Conservation (phyloP, 2,888 invertebrate species). For the Deilephila porcellus region DNA sequence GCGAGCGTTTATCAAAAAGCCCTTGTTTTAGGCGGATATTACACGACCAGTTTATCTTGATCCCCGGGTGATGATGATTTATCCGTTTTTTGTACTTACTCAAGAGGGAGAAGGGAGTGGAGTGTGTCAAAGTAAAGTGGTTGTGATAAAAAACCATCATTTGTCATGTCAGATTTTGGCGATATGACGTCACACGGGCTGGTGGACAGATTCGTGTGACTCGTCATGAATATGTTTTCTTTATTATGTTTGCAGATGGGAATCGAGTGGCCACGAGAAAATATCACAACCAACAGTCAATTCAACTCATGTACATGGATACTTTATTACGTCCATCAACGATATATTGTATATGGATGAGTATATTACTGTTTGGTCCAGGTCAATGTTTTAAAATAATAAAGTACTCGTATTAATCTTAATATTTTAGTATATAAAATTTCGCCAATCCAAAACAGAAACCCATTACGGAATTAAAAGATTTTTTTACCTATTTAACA, state of each 20-base stretch:
- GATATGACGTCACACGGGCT: constrained; percentile 69
- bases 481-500: too few species aligned
- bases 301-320: too few species aligned
- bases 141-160: constrained; percentile 60
- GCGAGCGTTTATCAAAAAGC: constrained; percentile 63
- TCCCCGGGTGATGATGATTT: constrained; percentile 35
- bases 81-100: constrained; percentile 29
- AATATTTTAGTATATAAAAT: too few species aligned
- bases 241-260: constrained; percentile 22
- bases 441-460: too few species aligned
- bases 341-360: too few species aligned
- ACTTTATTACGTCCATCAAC: too few species aligned
- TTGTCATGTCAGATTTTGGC: constrained; percentile 78
- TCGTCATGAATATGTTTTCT: constrained; percentile 72
- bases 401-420: too few species aligned
- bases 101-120: constrained; percentile 34
- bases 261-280: not conserved
- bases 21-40: constrained; percentile 65
- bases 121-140: constrained; percentile 54
- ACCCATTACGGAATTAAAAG: too few species aligned
- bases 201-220: constrained; percentile 79
- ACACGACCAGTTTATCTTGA: constrained; percentile 50
- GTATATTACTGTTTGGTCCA: too few species aligned
- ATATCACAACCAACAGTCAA: too few species aligned
- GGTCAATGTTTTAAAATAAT: too few species aligned